Evolutionary conservation across 2,888 invertebrate genomes (phyloP).

Genomic region (Patella depressa): DNA sequence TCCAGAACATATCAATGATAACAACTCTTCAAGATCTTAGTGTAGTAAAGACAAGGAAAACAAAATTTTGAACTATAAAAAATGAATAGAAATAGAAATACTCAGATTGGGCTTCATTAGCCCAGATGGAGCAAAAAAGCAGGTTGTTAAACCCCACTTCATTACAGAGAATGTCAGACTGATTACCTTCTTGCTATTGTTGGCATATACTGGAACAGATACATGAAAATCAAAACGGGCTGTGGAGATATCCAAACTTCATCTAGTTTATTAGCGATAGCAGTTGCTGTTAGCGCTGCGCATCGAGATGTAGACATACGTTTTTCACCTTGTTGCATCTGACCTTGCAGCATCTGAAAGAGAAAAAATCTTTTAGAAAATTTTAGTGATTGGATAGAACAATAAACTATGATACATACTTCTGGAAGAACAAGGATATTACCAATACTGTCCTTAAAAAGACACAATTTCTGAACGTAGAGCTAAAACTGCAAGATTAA

Average conservation of each 20-base stretch:
- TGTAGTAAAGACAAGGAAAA: too few species aligned
- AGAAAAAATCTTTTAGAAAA: too few species aligned
- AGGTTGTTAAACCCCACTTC: too few species aligned
- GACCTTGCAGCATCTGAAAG: conserved; percentile 43
- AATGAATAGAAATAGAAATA: too few species aligned
- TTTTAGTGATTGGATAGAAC: too few species aligned
- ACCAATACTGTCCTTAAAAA: background rate
- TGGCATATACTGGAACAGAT: conserved; percentile 77
- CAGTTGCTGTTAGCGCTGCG: conserved; percentile 73
- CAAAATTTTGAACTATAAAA: too few species aligned
- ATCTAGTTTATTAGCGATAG: conserved; percentile 74
- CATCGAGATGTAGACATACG: conserved; percentile 74
- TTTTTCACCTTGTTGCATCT: conserved; percentile 48
- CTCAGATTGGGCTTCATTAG: too few species aligned
- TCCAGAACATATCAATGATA: too few species aligned
- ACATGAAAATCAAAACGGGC: conserved; percentile 77
- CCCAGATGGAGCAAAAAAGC: background rate
- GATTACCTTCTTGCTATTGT: conserved; percentile 56
- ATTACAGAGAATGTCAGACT: background rate
- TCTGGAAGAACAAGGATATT: background rate
- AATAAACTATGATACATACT: too few species aligned
- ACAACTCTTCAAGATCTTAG: too few species aligned
- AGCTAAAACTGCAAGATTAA: too few species aligned
- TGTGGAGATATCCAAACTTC: conserved; percentile 82
- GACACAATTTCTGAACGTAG: too few species aligned